Percentiles rank a stretch among this genome's conserved stretches.
These are phyloP conservation scores for Phymastichus coffea DNA, from an alignment of 1,140 invertebrate genomes.

Conservation along the genomic window DNA sequence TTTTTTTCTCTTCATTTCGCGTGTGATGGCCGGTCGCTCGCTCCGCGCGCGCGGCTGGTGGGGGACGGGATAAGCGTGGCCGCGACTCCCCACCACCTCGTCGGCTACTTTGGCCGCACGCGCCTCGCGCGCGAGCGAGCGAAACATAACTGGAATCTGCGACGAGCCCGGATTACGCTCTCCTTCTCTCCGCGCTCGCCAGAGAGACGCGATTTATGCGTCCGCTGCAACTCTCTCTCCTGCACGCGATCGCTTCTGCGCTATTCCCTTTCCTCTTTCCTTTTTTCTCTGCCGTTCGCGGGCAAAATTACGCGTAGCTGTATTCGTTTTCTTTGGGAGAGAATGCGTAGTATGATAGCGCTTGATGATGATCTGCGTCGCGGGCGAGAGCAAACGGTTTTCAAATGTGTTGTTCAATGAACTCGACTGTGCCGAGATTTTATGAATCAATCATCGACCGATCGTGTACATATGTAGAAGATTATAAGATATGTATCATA, in stretches of 20 bases:
- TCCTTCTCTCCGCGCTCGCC: not conserved
- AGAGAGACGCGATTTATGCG: not conserved
- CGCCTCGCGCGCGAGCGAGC: constrained; percentile 7
- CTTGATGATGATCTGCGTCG: too few relatives aligned
- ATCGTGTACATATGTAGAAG: too few relatives aligned
- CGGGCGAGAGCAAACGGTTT: too few relatives aligned
- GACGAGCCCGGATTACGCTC: constrained; percentile 19
- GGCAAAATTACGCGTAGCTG: not conserved
- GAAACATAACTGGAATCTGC: constrained; percentile 14
- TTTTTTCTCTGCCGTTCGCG: not conserved
- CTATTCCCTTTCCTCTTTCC: too few relatives aligned
- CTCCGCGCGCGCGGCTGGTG: not conserved
- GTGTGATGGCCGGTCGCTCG: not conserved
- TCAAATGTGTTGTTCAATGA: too few relatives aligned
- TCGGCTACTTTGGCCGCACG: not conserved
- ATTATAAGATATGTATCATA: too few relatives aligned
- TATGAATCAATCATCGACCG: too few relatives aligned
- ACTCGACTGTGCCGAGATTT: too few relatives aligned
- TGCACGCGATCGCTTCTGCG: too few relatives aligned
- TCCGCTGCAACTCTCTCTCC: not conserved
- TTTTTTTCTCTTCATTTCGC: too few relatives aligned
- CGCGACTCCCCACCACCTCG: constrained; percentile 33
- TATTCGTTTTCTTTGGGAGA: not conserved
- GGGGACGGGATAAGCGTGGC: constrained; percentile 40
- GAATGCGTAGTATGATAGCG: not conserved